Percentiles rank a stretch among this genome's conserved stretches.
phyloP scores from a whole-genome alignment of 1,140 invertebrate species.

The Chrysomallon squamiferum region DNA sequence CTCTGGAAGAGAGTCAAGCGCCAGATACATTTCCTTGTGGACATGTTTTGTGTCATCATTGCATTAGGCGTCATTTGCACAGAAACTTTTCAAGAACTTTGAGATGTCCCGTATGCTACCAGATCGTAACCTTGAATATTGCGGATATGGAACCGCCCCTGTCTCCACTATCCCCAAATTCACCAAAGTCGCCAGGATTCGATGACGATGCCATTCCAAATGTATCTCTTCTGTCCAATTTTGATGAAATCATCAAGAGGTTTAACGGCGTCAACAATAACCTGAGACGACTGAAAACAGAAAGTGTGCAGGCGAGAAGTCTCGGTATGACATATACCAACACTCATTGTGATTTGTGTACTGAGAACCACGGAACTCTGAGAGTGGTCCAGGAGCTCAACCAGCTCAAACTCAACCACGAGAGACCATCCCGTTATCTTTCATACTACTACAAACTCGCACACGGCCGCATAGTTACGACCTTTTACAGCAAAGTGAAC shows the following conservation, averaged over 20 bases:
- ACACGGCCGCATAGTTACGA: slow-evolving; percentile 49
- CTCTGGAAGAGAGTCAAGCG: slow-evolving; percentile 38
- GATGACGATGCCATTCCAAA: slow-evolving; percentile 13
- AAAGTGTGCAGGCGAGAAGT: slow-evolving; percentile 44
- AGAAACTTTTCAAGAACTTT: slow-evolving; percentile 12
- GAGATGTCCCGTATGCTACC: slow-evolving; percentile 39
- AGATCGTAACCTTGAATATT: neutral
- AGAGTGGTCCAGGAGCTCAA: slow-evolving; percentile 54
- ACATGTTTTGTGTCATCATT: slow-evolving; percentile 56
- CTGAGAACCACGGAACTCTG: slow-evolving; percentile 51
- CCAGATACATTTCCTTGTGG: slow-evolving; percentile 58
- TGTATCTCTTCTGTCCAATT: slow-evolving; percentile 50
- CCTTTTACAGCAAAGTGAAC: slow-evolving; percentile 54
- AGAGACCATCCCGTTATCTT: slow-evolving; percentile 33
- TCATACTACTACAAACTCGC: slow-evolving; percentile 44
- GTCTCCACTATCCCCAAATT: neutral
- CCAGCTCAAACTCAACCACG: slow-evolving; percentile 41
- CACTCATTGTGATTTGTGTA: slow-evolving; percentile 49
- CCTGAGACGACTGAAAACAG: slow-evolving; percentile 43
- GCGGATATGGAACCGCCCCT: neutral
- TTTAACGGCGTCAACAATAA: slow-evolving; percentile 43
- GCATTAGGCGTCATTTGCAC: slow-evolving; percentile 43
- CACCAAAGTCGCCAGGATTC: neutral
- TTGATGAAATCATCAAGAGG: slow-evolving; percentile 50
- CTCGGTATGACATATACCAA: slow-evolving; percentile 55